A percentile compares a stretch with the other conserved stretches of the same genome.
Conservation (phyloP, 2,113 vertebrate species). For the human (Homo sapiens) region DNA sequence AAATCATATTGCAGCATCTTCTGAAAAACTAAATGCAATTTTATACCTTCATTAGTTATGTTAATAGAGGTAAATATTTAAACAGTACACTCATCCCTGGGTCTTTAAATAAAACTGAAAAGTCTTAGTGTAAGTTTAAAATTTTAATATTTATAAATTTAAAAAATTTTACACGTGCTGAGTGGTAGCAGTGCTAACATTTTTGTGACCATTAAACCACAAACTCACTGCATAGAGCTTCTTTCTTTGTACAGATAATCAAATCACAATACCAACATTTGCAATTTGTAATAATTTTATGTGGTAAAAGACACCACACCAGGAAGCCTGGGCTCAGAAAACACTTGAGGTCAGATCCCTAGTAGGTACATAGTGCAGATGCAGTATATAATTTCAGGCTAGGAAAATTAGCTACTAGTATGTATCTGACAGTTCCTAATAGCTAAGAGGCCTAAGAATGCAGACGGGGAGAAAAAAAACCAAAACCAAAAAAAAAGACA, state of each 20-base stretch:
- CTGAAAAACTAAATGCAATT: slow-evolving; percentile 78
- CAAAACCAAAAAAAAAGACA: not conserved
- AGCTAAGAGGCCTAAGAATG: slow-evolving; percentile 28
- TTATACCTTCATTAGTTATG: slow-evolving; percentile 69
- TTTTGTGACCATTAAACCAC: slow-evolving; percentile 82
- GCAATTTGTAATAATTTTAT: slow-evolving; percentile 37
- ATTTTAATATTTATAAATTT: slow-evolving; percentile 84
- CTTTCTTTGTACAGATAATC: slow-evolving; percentile 74
- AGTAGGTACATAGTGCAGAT: slow-evolving; percentile 24
- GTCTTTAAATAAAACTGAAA: slow-evolving; percentile 75
- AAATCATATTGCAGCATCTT: slow-evolving; percentile 74
- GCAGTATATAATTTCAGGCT: not conserved
- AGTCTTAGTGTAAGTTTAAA: slow-evolving; percentile 76
- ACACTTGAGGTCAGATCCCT: slow-evolving; percentile 43
- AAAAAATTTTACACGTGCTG: slow-evolving; percentile 80
- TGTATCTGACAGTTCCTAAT: slow-evolving; percentile 12
- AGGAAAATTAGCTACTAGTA: slow-evolving; percentile 2
- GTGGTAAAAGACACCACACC: slow-evolving; percentile 44
- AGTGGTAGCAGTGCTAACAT: slow-evolving; percentile 79
- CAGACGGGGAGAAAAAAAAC: not conserved
- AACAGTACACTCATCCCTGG: slow-evolving; percentile 76
- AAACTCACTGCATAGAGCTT: slow-evolving; percentile 74
- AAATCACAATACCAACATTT: slow-evolving; percentile 54
- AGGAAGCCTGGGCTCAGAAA: slow-evolving; percentile 39
- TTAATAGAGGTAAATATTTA: slow-evolving; percentile 79